Evolutionary conservation across 2,113 vertebrate species (phyloP).

Genomic region (Gymnocephalus cernua): DNA sequence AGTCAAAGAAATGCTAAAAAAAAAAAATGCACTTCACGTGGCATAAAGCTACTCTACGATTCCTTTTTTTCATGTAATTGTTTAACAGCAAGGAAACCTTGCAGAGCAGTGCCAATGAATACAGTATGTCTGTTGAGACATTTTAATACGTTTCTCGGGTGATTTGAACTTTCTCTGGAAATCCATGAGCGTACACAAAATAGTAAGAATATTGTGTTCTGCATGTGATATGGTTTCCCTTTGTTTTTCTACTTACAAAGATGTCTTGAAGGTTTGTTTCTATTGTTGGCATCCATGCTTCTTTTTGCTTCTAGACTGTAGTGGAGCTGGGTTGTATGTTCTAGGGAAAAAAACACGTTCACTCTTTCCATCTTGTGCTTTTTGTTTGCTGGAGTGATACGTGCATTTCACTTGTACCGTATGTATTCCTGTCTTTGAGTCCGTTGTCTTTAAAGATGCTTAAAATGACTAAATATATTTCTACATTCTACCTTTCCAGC

Average conservation of each 20-base stretch:
- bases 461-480: slow-evolving; percentile 52
- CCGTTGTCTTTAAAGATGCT: slow-evolving; percentile 8
- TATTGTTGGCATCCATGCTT: background rate
- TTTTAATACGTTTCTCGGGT: too few relatives aligned
- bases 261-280: slow-evolving; percentile 11
- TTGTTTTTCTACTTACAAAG: background rate
- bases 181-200: background rate
- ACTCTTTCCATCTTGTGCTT: slow-evolving; percentile 24
- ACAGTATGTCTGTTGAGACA: too few relatives aligned
- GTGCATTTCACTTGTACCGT: slow-evolving; percentile 20
- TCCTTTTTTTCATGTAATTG: too few relatives aligned
- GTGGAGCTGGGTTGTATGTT: slow-evolving; percentile 33
- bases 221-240: slow-evolving; percentile 10
- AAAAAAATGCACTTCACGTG: slow-evolving; percentile 37
- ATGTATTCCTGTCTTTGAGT: slow-evolving; percentile 13
- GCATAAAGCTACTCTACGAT: too few relatives aligned
- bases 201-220: slow-evolving; percentile 15
- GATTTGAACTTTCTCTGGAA: background rate
- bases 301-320: slow-evolving; percentile 17
- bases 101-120: too few relatives aligned
- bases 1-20: too few relatives aligned
- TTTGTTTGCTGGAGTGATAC: slow-evolving; percentile 30
- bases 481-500: slow-evolving; percentile 15
- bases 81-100: too few relatives aligned
- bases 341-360: background rate